A percentile compares a stretch with the other conserved stretches of the same genome.
phyloP scores from a whole-genome alignment of 2,113 vertebrate species.

The Loxodonta africana region DNA sequence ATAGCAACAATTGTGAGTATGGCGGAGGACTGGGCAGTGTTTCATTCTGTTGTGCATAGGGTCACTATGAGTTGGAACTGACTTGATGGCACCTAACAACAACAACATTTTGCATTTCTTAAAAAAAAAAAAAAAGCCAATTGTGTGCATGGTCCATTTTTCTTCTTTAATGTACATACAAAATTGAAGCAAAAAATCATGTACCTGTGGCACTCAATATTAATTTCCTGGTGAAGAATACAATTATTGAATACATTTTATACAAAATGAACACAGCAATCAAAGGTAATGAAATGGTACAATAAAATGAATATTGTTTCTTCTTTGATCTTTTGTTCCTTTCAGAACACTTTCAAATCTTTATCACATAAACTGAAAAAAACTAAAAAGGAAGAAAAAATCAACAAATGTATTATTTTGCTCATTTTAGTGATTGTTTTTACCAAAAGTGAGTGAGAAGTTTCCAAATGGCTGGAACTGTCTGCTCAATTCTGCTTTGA shows the following conservation, averaged over 20 bases:
- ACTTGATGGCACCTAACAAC: no score
- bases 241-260: neutral
- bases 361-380: neutral
- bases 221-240: neutral
- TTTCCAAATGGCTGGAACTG: neutral
- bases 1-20: no score
- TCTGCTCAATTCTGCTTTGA: neutral
- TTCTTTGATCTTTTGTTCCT: neutral
- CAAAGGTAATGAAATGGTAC: neutral
- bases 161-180: neutral
- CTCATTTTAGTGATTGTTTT: neutral
- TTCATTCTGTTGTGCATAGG: no score
- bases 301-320: neutral
- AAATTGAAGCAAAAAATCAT: neutral
- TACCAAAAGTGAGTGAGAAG: neutral
- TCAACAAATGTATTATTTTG: neutral
- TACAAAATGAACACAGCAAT: neutral
- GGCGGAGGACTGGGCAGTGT: no score
- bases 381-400: neutral
- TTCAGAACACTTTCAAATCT: neutral
- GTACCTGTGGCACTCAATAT: neutral
- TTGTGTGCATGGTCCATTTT: neutral
- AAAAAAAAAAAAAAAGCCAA: neutral
- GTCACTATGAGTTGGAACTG: no score
- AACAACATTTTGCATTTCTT: neutral